Conservation (phyloP, 2,797 vertebrate species). For the Alfaro cultratus region DNA sequence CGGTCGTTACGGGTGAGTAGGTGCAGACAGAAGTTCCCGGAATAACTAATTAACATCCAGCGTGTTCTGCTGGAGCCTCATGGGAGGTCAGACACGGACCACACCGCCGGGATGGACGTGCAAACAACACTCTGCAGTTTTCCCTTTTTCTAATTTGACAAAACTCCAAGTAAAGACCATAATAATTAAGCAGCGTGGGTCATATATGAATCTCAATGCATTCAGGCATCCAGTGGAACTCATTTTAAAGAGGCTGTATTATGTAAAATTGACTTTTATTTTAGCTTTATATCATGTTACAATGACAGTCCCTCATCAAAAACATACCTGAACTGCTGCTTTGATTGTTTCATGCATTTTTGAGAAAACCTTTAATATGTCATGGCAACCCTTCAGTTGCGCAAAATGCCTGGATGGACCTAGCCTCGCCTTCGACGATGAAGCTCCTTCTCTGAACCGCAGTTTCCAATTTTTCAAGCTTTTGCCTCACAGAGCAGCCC, state of each 20-base stretch:
- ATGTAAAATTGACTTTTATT: no score
- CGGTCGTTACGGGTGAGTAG: conserved; percentile 55
- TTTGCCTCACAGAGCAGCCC: no score
- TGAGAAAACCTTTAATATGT: no score
- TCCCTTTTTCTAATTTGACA: conserved; percentile 8
- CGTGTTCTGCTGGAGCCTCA: conserved; percentile 19
- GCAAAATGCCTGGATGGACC: no score
- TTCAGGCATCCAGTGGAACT: conserved; percentile 27
- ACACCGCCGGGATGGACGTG: background rate
- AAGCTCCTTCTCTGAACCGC: no score
- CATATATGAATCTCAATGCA: conserved; percentile 16
- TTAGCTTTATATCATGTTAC: no score
- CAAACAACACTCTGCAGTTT: conserved; percentile 10
- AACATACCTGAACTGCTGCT: no score
- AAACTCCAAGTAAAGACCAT: conserved; percentile 2
- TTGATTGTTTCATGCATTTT: no score
- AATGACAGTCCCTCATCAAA: no score
- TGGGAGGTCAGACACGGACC: conserved; percentile 35
- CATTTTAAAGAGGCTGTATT: conserved; percentile 20
- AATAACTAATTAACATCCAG: conserved; percentile 57
- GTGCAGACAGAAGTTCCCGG: conserved; percentile 41
- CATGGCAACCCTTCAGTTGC: no score
- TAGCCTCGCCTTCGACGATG: no score
- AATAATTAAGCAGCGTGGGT: conserved; percentile 8
- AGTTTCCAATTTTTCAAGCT: no score